Percentiles rank a stretch among this genome's conserved stretches.
phyloP scores from a whole-genome alignment of 2,113 vertebrate species.

The Alces alces region DNA sequence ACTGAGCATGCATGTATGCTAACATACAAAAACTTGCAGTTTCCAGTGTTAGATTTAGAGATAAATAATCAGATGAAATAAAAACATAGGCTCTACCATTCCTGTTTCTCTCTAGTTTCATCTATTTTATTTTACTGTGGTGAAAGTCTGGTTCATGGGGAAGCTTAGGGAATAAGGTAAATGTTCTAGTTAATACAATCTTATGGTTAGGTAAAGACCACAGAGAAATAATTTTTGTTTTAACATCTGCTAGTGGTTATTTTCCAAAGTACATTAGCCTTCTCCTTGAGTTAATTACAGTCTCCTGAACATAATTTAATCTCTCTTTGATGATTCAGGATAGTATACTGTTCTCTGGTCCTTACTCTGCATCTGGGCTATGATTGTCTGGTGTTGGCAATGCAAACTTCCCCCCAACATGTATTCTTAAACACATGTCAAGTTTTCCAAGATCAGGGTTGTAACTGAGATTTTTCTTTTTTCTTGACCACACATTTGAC shows the following conservation, averaged over 20 bases:
- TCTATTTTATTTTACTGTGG: not conserved
- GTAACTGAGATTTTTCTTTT: not conserved
- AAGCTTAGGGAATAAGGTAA: not conserved
- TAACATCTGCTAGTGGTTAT: constrained; percentile 52
- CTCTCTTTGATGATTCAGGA: not conserved
- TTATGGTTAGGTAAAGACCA: constrained; percentile 29
- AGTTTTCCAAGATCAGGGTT: not conserved
- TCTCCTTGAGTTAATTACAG: constrained; percentile 48
- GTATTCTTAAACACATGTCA: not conserved
- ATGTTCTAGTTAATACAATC: not conserved
- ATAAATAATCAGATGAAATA: not conserved
- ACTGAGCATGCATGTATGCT: not conserved
- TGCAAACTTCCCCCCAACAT: not conserved
- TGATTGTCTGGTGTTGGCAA: not conserved
- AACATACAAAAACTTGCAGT: not conserved
- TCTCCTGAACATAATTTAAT: constrained; percentile 19
- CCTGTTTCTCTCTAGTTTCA: not conserved
- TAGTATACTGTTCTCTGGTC: not conserved
- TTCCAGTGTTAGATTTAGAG: not conserved
- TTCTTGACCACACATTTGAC: not conserved
- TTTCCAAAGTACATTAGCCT: constrained; percentile 33
- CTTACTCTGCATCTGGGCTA: not conserved
- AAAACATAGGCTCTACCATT: not conserved
- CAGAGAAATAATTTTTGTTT: constrained; percentile 50
- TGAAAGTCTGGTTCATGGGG: not conserved